These are phyloP conservation scores for Apomyelois bistriatella DNA, from an alignment of 2,888 invertebrate species.

Conservation along the genomic window DNA sequence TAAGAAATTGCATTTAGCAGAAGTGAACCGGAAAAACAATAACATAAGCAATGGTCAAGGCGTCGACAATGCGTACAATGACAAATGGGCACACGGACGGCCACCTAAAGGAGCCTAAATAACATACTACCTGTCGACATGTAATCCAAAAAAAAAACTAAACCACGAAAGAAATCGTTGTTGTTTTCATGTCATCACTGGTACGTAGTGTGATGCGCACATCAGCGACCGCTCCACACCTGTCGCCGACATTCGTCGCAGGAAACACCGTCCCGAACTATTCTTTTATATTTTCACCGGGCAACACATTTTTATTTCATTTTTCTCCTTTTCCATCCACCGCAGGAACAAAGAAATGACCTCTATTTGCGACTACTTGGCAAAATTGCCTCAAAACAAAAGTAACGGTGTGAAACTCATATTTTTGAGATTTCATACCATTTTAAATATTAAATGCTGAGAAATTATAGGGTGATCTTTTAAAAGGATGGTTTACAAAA, in stretches of 20 bases:
- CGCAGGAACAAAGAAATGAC: constrained; percentile 39
- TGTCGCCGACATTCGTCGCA: constrained; percentile 55
- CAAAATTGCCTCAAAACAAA: constrained; percentile 21
- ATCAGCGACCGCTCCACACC: constrained; percentile 33
- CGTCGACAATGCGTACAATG: too few species aligned
- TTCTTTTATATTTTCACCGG: constrained; percentile 52
- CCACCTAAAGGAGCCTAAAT: too few species aligned
- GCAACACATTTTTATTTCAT: constrained; percentile 49
- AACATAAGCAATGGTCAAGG: too few species aligned
- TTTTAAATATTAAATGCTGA: background rate
- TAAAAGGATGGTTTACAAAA: background rate
- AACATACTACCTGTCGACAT: too few species aligned
- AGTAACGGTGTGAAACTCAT: background rate
- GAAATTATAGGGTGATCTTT: background rate
- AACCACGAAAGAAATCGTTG: constrained; percentile 10
- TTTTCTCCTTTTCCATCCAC: constrained; percentile 42
- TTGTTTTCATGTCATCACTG: constrained; percentile 33
- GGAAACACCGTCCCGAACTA: constrained; percentile 53
- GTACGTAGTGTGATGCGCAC: background rate
- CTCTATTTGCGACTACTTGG: constrained; percentile 24
- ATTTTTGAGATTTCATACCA: background rate
- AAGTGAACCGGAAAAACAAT: too few species aligned
- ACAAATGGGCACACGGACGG: too few species aligned
- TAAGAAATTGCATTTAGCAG: too few species aligned
- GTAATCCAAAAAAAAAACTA: too few species aligned